phyloP scores from a whole-genome alignment of 2,113 vertebrate genomes.

The Sinocyclocheilus anshuiensis region DNA sequence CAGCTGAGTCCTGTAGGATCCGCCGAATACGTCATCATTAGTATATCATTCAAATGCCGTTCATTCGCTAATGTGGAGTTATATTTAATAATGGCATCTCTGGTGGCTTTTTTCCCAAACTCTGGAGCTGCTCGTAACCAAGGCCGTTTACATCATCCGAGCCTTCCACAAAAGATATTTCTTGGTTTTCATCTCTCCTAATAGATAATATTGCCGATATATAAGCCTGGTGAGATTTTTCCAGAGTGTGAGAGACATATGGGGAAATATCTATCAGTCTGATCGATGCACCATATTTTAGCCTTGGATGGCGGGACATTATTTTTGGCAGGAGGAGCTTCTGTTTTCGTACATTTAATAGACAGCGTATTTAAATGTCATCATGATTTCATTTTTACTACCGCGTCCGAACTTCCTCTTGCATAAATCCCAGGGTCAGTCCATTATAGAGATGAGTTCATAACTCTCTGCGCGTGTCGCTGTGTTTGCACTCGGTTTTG shows the following conservation, averaged over 20 bases:
- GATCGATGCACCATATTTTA: conserved; percentile 68
- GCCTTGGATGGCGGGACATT: conserved; percentile 58
- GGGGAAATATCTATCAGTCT: conserved; percentile 64
- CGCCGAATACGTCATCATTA: conserved; percentile 76
- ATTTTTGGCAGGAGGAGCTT: conserved; percentile 66
- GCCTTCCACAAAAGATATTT: conserved; percentile 27
- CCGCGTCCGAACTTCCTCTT: conserved; percentile 66
- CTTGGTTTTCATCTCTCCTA: conserved; percentile 45
- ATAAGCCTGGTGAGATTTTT: conserved; percentile 64
- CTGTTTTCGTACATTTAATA: conserved; percentile 68
- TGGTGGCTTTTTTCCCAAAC: conserved; percentile 40
- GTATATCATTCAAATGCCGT: conserved; percentile 68
- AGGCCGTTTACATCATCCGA: neutral
- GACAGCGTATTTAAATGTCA: conserved; percentile 71
- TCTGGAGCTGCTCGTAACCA: conserved; percentile 21
- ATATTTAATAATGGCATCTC: conserved; percentile 56
- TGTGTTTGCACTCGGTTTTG: conserved; percentile 59
- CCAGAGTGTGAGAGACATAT: conserved; percentile 66
- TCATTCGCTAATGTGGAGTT: conserved; percentile 65
- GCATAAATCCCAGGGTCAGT: conserved; percentile 59
- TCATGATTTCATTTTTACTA: conserved; percentile 72
- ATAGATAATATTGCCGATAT: conserved; percentile 54
- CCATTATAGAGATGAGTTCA: conserved; percentile 70
- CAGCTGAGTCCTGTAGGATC: conserved; percentile 74
- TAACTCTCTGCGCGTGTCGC: conserved; percentile 67